Evolutionary conservation across 2,888 invertebrate genomes (phyloP).

Genomic region (Drosophila histrio): DNA sequence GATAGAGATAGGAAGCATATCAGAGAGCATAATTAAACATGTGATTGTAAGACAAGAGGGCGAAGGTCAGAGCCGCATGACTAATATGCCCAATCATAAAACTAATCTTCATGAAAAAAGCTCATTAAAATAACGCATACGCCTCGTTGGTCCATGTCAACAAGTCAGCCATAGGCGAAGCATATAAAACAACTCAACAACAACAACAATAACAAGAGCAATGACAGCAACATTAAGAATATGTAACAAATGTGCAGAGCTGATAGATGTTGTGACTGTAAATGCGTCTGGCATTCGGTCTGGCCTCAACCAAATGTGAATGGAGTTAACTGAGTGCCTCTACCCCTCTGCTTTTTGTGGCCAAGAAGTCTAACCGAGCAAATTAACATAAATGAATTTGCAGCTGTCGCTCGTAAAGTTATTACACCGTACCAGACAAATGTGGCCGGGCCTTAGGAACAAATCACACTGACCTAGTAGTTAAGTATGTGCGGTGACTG

Average conservation of each 20-base stretch:
- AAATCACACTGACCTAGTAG: constrained; percentile 71
- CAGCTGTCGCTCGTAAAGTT: constrained; percentile 70
- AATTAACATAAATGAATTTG: constrained; percentile 80
- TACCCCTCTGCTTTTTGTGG: constrained; percentile 57
- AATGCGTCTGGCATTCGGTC: constrained; percentile 32
- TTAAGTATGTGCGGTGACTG: constrained; percentile 27
- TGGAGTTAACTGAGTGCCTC: not conserved
- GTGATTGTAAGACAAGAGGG: constrained; percentile 28
- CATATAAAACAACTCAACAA: constrained; percentile 45
- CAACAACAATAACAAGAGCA: constrained; percentile 3
- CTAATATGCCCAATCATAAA: constrained; percentile 75
- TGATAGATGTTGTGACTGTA: constrained; percentile 37
- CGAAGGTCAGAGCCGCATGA: constrained; percentile 25
- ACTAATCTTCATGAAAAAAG: constrained; percentile 73
- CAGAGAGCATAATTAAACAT: constrained; percentile 58
- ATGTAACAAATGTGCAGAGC: constrained; percentile 60
- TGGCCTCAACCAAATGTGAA: not conserved
- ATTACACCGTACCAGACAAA: constrained; percentile 59
- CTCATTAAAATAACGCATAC: constrained; percentile 75
- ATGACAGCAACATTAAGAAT: constrained; percentile 14
- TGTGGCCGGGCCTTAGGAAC: constrained; percentile 33
- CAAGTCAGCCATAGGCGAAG: constrained; percentile 35
- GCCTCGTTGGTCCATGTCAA: constrained; percentile 64
- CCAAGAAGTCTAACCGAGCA: constrained; percentile 65
- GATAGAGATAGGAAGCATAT: not conserved